Evolutionary conservation across 2,888 invertebrate genomes (phyloP).

Genomic region (Ophioninae sp.): DNA sequence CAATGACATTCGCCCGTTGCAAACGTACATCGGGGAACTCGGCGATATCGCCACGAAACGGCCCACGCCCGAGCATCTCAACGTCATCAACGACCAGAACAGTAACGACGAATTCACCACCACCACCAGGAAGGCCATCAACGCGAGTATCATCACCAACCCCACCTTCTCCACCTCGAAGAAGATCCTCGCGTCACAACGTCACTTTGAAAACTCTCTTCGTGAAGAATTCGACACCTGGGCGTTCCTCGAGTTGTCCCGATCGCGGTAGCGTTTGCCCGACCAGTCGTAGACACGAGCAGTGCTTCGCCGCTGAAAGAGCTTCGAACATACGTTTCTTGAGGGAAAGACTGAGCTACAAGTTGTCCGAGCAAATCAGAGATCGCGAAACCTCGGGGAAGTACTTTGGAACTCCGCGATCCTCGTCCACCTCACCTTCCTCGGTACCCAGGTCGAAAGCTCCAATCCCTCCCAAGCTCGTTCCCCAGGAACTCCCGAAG

Average conservation of each 20-base stretch:
- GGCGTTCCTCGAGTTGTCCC: slow-evolving; percentile 76
- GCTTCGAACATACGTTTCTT: slow-evolving; percentile 84
- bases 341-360: slow-evolving; percentile 85
- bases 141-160: slow-evolving; percentile 68
- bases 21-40: slow-evolving; percentile 82
- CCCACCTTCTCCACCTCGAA: slow-evolving; percentile 89
- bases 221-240: slow-evolving; percentile 82
- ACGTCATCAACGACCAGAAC: slow-evolving; percentile 48
- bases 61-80: not conserved
- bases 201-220: slow-evolving; percentile 85
- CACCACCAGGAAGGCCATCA: slow-evolving; percentile 60
- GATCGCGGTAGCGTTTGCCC: slow-evolving; percentile 61
- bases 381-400: slow-evolving; percentile 60
- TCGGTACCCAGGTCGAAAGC: slow-evolving; percentile 51
- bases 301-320: slow-evolving; percentile 81
- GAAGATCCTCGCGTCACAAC: slow-evolving; percentile 89
- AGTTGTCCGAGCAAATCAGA: slow-evolving; percentile 77
- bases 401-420: slow-evolving; percentile 50
- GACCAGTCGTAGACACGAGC: slow-evolving; percentile 81
- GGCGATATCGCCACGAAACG: slow-evolving; percentile 53
- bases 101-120: slow-evolving; percentile 53
- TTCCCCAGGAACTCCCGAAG: slow-evolving; percentile 61
- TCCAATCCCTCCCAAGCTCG: slow-evolving; percentile 18
- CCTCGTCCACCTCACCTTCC: slow-evolving; percentile 68
- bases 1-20: slow-evolving; percentile 83